Base-by-base conservation (phyloP, 2,797 vertebrate species). In the Myotis myotis region DNA sequence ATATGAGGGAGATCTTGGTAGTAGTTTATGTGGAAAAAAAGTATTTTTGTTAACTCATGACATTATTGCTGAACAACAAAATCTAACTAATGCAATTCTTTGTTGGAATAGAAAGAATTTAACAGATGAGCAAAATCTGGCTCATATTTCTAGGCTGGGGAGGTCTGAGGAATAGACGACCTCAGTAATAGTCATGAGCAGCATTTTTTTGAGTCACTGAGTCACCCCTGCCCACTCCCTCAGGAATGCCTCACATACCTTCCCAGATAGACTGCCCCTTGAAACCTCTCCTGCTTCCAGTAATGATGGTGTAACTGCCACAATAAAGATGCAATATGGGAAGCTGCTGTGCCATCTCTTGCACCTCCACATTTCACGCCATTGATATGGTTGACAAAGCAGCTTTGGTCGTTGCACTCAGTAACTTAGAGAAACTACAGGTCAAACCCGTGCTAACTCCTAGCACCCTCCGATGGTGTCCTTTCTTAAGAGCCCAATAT, bases 391-490 rank as follows among this genome's bases (percentile, higher is more conserved):
- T 44, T 90, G 30, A 55, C 74, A 85, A 55, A 87, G 62, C 51
- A n/a, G 23, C 3, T 13, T 53, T 60, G 28, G 36, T 22, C 30
- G 10, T 28, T 60, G 57, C 19, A 87, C 4, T 81, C 55, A 8
- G 55, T 68, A 55, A 78, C 80, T 82, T 94, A 79, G 33, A 90
- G 72, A 97, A 94, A 88, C n/a, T 66, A 19, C 44, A 80, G 44
- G 9, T 49, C 44, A 17, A 62, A n/a, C 6, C 5, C 23, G 70
- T 82, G 55, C 68, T 44, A 84, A 75, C 6, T 68, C 36, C 13
- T 70, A 28, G 80, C 17, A 49, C 12, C 7, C 17, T 95, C 72
- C 3, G 41, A 71, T 1, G 3, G 11, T 81, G 53, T 6, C n/a
- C 33, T 93, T 81, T 84, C 79, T 51, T 66, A 15, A 68, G 55